Evolutionary conservation across 2,888 invertebrate genomes (phyloP).

Genomic region (Melinaea menophilus): DNA sequence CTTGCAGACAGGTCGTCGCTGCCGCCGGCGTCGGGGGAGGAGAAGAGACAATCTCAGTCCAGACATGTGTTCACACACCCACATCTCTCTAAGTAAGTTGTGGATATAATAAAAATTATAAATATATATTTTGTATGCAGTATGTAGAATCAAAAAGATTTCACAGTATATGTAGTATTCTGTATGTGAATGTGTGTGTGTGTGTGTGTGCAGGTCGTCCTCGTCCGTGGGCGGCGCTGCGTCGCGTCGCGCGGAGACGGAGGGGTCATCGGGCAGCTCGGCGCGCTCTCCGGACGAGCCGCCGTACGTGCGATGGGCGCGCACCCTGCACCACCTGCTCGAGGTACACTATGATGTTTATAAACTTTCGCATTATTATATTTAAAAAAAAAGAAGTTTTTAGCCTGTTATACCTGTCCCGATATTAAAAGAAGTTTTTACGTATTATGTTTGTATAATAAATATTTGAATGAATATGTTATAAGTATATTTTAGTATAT

Average conservation of each 20-base stretch:
- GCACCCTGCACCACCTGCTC: conserved; percentile 88
- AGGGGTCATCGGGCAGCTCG: conserved; percentile 70
- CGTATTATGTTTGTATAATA: too few relatives aligned
- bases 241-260: conserved; percentile 71
- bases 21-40: conserved; percentile 91
- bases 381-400: too few relatives aligned
- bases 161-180: background rate
- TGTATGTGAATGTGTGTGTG: background rate
- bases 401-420: too few relatives aligned
- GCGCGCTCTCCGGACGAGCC: conserved; percentile 73
- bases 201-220: conserved; percentile 21
- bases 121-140: too few relatives aligned
- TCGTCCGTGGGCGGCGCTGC: conserved; percentile 47
- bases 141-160: too few relatives aligned
- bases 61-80: conserved; percentile 76
- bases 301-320: conserved; percentile 93
- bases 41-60: conserved; percentile 73
- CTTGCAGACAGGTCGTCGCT: conserved; percentile 85
- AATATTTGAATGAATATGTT: too few relatives aligned
- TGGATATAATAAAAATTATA: too few relatives aligned
- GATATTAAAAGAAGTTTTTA: too few relatives aligned
- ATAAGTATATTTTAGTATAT: too few relatives aligned
- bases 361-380: too few relatives aligned
- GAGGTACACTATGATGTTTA: conserved; percentile 59
- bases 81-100: conserved; percentile 62